Evolutionary conservation across 2,797 vertebrate genomes (phyloP), one percentile per base, ranked within the genome.

Genomic region (Carduelis carduelis): DNA sequence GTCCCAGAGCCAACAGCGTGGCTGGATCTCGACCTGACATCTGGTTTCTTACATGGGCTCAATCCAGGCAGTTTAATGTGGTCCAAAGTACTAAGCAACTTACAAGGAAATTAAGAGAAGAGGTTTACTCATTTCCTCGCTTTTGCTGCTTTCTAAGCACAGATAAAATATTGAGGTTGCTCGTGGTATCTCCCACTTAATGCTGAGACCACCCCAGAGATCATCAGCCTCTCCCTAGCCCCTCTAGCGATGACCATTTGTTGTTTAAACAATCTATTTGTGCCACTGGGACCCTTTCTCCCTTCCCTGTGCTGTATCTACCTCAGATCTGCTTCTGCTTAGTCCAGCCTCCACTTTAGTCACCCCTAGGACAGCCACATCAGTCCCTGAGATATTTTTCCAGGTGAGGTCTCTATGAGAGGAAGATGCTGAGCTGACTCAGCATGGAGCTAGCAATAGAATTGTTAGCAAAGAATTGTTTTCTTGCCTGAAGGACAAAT

Each of bases 1-100:
- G 59, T 30, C 50, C 28, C 0, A 0, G 49, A 81, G 61, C 53
- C 34, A 90, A 50, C 21, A 60, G 22, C 0, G 0, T 43, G 44
- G 37, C 49, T 75, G 20, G 35, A 27, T 65, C 57, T 34, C 34
- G 50, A 32, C 34, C 91, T 75, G 82, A 23, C 0, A 0, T 72
- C 59, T 10, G 2, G 15, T 28, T 55, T 34, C 30, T 61, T 69
- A 37, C 0, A 1, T 7, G 39, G 59, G 46, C 22, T 72, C 23
- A 11, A 19, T 66, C 26, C 0, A 0, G 44, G 43, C 47, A 65
- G n/a, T 47, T 71, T 65, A 7, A 1, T 35, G 46, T 34, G 77
- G 69, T 39, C 46, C 70, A 55, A 50, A 86, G 30, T 35, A 26
- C 35, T 30, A n/a, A 57, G 34, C 8, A 79, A 26, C 26, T 39